Evolutionary conservation across 2,888 invertebrate genomes (phyloP), one percentile per base, ranked within the genome.

Genomic region (Choreutis nemorana): DNA sequence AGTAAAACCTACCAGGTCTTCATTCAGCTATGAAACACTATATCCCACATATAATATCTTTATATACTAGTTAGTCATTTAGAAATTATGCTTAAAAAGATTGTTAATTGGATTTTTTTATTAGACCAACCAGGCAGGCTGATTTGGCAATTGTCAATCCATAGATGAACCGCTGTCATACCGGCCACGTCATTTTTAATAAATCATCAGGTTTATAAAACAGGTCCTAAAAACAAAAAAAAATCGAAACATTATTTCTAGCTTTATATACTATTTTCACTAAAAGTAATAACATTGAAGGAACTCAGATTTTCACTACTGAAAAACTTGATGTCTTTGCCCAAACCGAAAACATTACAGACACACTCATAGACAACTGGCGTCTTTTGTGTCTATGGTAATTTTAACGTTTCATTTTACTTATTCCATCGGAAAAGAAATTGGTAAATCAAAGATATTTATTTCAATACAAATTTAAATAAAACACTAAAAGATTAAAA

Each of bases 141-240:
- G 77, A 77, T 75, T 77, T 77, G 78, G 77, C 77, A 72, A 71
- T 62, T 62, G 73, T 71, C 70, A 70, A 46, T 41, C 45, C 68
- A 70, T 60, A 67, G 68, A 73, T 59, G 56, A 57, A 47, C 52
- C 59, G 56, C 71, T 75, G 78, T 78, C 78, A 77, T 41, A 40
- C 35, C 33, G 33, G 79, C 79, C 79, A 80, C 79, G 79, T 80
- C 79, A 80, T 71, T 73, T 71, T 55, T 42, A 52, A 42, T 58
- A 52, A 72, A 65, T 57, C 51, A 57, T n/a, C 23, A 9, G 9
- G 4, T n/a, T n/a, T n/a, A n/a, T n/a, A n/a, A n/a, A n/a, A n/a
- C n/a, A n/a, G n/a, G n/a, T n/a, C n/a, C n/a, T n/a, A n/a, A n/a
- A n/a, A n/a, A 40, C 39, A 30, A 22, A 25, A 18, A 2, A 1